Evolutionary conservation across 2,797 vertebrate genomes (phyloP), one percentile per base, ranked within the genome.

Genomic region (Chromis chromis): DNA sequence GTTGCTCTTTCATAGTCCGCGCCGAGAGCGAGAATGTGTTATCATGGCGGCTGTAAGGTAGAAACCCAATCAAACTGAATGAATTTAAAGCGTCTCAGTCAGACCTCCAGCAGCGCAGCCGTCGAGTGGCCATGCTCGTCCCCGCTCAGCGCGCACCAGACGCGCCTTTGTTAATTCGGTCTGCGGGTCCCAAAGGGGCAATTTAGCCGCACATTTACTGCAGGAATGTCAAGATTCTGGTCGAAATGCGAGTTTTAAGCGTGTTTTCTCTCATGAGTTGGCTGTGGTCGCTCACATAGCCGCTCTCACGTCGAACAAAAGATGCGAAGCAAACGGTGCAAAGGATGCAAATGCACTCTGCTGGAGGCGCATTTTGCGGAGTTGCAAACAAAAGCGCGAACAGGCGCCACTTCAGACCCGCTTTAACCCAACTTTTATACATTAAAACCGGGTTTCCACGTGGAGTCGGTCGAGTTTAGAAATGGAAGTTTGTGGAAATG

Each of bases 241-340:
- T 55, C 0, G 4, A 36, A 49, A 58, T 4, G 22, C 4, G 31
- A 9, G 48, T 65, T 75, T 56, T 19, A 21, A 52, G 1, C 39
- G 19, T 14, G 67, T 76, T 89, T 75, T 89, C 88, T 89, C 25
- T 86, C 74, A 82, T 82, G 74, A 77, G 42, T 76, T 52, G 31
- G 36, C 17, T 0, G 52, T 22, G 4, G 4, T 46, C 22, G 44
- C 7, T 4, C 17, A 28, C 36, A 4, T 6, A 57, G 53, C 48
- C 62, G 68, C 60, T 39, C 66, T 56, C 22, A 0, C 78, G 81
- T 78, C 83, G 90, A 94, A 95, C 92, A 95, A 95, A 94, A 93
- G 92, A 88, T 79, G 85, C 39, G 49, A 27, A 46, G 36, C 62
- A 13, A 74, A 14, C 62, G 49, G 84, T 11, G 91, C 89, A 85